Evolutionary conservation across 1,140 invertebrate genomes (phyloP), one percentile per base, ranked within the genome.

Genomic region (Philotrypesis tridentata): DNA sequence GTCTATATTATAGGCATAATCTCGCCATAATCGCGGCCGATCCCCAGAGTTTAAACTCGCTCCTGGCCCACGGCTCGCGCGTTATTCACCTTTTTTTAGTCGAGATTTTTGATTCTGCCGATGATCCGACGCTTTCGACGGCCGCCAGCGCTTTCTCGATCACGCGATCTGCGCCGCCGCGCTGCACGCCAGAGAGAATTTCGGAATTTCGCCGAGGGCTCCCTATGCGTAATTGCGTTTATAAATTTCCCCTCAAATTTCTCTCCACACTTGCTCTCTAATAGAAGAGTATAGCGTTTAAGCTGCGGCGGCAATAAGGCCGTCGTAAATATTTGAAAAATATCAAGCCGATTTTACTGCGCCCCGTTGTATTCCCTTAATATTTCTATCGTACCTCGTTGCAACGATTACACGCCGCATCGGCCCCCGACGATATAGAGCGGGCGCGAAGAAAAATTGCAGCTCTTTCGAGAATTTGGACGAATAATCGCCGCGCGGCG

Each of bases 1-100:
- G n/a, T n/a, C n/a, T 17, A 55, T 5, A 0, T n/a, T 48, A 9
- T 43, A 29, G 21, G 77, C 85, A 87, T 87, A 88, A 89, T 89
- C 86, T 85, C 76, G 76, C 83, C 83, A 85, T 88, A 87, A 89
- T 88, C 85, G 84, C 85, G 80, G 48, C 48, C 68, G 70, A 65
- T 73, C 78, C 80, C 82, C 75, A 9, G 73, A 82, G 61, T 65
- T 79, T 83, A 75, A 68, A 68, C 68, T 71, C 23, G 60, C 74
- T 14, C 23, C 21, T 14, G 43, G n/a, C n/a, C n/a, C n/a, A n/a
- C 71, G 17, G 72, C 29, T 21, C 17, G 25, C 21, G 40, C 61
- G 17, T 68, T 43, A 55, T 68, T 78, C 14, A 25, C 43, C 5
- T 25, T 29, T 60, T 6, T 79, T 68, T 68, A 25, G 31, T 33